Base-by-base conservation (phyloP, 2,888 invertebrate genomes). In the Agriopis marginaria region DNA sequence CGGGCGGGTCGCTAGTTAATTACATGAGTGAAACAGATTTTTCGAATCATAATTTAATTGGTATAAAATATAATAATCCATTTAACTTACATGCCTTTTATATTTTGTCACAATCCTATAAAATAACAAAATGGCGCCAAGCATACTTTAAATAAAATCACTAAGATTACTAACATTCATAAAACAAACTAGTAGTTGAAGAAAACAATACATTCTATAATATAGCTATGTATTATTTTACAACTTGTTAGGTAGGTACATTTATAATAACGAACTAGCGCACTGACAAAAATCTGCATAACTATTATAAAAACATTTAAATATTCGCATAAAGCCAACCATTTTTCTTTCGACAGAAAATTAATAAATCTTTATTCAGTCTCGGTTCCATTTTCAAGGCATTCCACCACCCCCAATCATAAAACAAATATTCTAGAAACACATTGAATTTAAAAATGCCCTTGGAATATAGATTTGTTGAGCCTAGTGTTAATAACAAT, bases 1-100 rank as follows among this genome's bases (percentile, higher is more conserved):
- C n/a, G n/a, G n/a, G n/a, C n/a, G n/a, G n/a, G n/a, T n/a, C n/a
- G n/a, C n/a, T n/a, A n/a, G n/a, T n/a, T 23, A 23, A 23, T 47
- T 47, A 44, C 6, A 32, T 17, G 7, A 77, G 65, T 70, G 61
- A 77, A 74, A 79, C 63, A 51, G 63, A 70, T 77, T 76, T 85
- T 86, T 86, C 78, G 49, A 73, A 73, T 73, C 58, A 86, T 87
- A 85, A 79, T 89, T 91, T 91, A 89, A 86, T 92, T 78, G 79
- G 86, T 92, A 91, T 79, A 92, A 92, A 92, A 92, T 88, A 91
- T 90, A 91, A 88, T 86, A 90, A 86, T 84, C 78, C 81, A 84
- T 89, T 87, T 82, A 84, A 86, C 83, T 88, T 88, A 87, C 82
- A 82, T 80, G 79, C 80, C 79, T 83, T 77, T 77, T 76, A 80